These are phyloP conservation scores for Seriola quinqueradiata DNA, from an alignment of 2,113 vertebrate species.

Conservation along the genomic window DNA sequence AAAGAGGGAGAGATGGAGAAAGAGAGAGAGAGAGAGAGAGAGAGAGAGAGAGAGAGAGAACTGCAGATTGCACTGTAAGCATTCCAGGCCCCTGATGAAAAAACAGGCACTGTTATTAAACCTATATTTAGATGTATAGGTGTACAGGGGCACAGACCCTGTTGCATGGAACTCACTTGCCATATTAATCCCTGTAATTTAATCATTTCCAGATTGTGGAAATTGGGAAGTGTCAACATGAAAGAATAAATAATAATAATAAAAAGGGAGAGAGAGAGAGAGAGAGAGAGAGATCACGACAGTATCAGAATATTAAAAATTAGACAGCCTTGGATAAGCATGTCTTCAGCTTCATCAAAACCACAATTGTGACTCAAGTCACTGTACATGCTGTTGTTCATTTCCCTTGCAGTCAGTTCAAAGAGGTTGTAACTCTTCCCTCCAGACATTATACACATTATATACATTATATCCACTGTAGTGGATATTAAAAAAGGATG, in stretches of 20 bases:
- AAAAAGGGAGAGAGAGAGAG: conserved; percentile 17
- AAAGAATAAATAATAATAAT: conserved; percentile 77
- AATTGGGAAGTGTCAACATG: conserved; percentile 77
- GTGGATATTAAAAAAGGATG: not conserved
- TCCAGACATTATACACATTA: not conserved
- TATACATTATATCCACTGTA: not conserved
- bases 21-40: conserved; percentile 29
- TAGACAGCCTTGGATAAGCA: conserved; percentile 57
- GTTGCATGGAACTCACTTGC: conserved; percentile 64
- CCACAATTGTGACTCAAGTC: conserved; percentile 39
- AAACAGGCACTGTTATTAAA: conserved; percentile 78
- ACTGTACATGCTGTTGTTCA: conserved; percentile 49
- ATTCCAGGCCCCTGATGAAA: conserved; percentile 71
- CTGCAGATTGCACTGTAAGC: conserved; percentile 79
- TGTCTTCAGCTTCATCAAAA: conserved; percentile 59
- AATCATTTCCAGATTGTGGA: conserved; percentile 73
- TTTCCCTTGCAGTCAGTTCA: conserved; percentile 61
- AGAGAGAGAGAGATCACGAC: conserved; percentile 15
- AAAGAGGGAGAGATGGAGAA: conserved; percentile 22
- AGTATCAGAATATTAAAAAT: conserved; percentile 55
- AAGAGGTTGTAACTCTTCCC: conserved; percentile 12
- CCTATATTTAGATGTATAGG: conserved; percentile 83
- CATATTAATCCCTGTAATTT: conserved; percentile 79
- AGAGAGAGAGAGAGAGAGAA: conserved; percentile 19
- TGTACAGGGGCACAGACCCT: conserved; percentile 44